Base-by-base conservation (phyloP, 2,113 vertebrate species). In the Andinoacara biseriatus region DNA sequence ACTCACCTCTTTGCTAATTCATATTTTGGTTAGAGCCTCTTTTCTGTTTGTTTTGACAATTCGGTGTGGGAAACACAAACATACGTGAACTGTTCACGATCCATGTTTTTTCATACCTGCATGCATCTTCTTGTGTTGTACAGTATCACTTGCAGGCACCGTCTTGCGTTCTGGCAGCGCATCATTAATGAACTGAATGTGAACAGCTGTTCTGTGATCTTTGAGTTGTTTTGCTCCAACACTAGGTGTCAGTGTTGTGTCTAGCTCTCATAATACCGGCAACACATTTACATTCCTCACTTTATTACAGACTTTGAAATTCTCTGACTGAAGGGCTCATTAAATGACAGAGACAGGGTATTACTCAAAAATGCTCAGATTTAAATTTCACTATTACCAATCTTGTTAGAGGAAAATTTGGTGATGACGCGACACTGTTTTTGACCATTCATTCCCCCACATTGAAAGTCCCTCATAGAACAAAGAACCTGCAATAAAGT, bases 171-270 rank as follows among this genome's bases (percentile, higher is more conserved):
- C 24, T 57, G 75, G 57, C 40, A 85, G 57, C 76, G 35, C 24
- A 67, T 60, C 78, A 56, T 76, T 79, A 77, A 85, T 67, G 54
- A 80, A 62, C 15, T 60, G 52, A 75, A 62, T 24, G 58, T 29
- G 57, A 78, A 35, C 58, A 4, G 65, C 17, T 76, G 26, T 72
- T 74, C 60, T 49, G 29, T 13, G 33, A 57, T 52, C 29, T 75
- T 24, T 58, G 8, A 26, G 49, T 86, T 54, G 11, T 83, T 83
- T 49, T 29, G 3, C 43, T 74, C 59, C 22, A 78, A 90, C 94
- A 94, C 94, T 93, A 94, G 93, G 86, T 91, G 93, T 92, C 94
- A 94, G 90, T 93, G 79, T 94, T 33, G 91, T 80, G 91, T 91
- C 46, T 89, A 33, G 74, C 83, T 85, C 83, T 40, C 81, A 14